Evolutionary conservation across 2,797 vertebrate species (phyloP).

Genomic region (Perodicticus potto): DNA sequence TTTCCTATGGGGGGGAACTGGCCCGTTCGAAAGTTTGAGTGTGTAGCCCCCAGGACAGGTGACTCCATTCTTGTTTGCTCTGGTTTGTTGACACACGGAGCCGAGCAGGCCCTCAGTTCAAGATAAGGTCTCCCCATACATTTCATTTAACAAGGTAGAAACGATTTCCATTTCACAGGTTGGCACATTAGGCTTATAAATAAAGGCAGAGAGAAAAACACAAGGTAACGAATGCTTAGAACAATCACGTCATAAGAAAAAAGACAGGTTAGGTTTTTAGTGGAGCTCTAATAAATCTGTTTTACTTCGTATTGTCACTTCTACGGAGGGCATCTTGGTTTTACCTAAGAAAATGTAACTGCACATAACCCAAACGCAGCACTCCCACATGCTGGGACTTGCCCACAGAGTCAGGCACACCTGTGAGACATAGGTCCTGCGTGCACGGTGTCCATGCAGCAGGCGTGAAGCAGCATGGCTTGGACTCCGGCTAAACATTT

Average conservation of each 20-base stretch:
- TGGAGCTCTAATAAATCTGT: neutral
- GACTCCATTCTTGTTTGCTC: neutral
- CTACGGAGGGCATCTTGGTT: neutral
- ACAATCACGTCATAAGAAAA: neutral
- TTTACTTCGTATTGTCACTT: neutral
- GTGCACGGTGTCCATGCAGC: neutral
- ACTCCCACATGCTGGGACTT: neutral
- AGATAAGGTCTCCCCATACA: neutral
- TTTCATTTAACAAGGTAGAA: neutral
- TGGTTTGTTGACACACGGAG: neutral
- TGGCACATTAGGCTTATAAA: neutral
- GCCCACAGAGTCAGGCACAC: neutral
- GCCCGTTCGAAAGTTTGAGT: neutral
- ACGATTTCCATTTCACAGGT: neutral
- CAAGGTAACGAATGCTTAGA: neutral
- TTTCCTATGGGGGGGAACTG: neutral
- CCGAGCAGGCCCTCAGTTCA: neutral
- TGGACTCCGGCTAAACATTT: neutral
- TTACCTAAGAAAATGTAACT: neutral
- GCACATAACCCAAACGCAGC: neutral
- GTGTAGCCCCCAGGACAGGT: neutral
- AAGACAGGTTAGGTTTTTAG: neutral
- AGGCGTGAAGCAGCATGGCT: neutral
- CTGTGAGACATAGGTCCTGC: no score
- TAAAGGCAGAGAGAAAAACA: neutral